phyloP scores from a whole-genome alignment of 2,888 invertebrate genomes.

The Buathra laborator region DNA sequence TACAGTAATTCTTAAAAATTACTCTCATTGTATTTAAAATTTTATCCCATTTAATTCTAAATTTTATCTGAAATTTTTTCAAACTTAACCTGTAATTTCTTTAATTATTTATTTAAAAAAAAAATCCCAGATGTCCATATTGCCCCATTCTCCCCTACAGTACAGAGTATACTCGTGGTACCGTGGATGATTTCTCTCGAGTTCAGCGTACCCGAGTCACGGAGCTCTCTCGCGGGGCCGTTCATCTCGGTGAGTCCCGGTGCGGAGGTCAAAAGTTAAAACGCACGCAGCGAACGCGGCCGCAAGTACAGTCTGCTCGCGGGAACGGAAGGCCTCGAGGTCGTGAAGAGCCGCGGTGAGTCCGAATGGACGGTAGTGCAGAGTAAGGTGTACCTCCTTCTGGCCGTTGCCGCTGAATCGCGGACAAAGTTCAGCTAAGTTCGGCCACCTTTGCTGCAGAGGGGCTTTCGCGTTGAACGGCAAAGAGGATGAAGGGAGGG shows the following conservation, averaged over 20 bases:
- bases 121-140: too few species aligned
- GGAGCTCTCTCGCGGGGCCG: slow-evolving; percentile 57
- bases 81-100: too few species aligned
- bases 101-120: too few species aligned
- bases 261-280: slow-evolving; percentile 53
- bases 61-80: too few species aligned
- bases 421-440: slow-evolving; percentile 77
- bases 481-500: background rate
- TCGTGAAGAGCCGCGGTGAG: slow-evolving; percentile 3
- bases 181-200: slow-evolving; percentile 50
- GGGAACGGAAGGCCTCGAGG: slow-evolving; percentile 14
- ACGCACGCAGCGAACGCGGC: slow-evolving; percentile 22
- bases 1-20: too few species aligned
- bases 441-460: slow-evolving; percentile 72
- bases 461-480: background rate
- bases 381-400: background rate
- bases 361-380: slow-evolving; percentile 28
- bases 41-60: too few species aligned
- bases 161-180: background rate
- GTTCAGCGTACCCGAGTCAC: slow-evolving; percentile 36
- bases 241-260: slow-evolving; percentile 64
- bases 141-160: background rate
- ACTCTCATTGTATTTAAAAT: too few species aligned
- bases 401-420: slow-evolving; percentile 40
- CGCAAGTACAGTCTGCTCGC: slow-evolving; percentile 52